Percentiles rank a stretch among this genome's conserved stretches.
Evolutionary conservation across 1,140 invertebrate genomes (phyloP).

Genomic region (Ganaspis sp.): DNA sequence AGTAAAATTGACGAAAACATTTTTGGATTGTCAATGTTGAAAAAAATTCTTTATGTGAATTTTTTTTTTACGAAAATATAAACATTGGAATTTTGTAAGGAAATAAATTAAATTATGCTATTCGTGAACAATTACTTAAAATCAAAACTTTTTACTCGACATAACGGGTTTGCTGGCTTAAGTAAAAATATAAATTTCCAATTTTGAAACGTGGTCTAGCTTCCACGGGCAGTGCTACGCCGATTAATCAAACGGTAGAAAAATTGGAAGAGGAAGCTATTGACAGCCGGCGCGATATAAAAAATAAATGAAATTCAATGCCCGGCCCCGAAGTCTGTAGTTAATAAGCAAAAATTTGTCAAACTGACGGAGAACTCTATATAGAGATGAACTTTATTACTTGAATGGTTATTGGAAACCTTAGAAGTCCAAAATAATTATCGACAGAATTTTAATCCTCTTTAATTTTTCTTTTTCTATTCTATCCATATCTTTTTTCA

Average conservation of each 20-base stretch:
- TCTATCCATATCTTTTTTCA: background rate
- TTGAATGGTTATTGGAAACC: background rate
- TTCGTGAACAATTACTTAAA: background rate
- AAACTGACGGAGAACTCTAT: slow-evolving; percentile 36
- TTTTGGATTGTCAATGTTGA: too few relatives aligned
- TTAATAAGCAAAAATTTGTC: slow-evolving; percentile 69
- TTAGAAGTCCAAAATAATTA: background rate
- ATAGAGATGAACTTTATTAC: slow-evolving; percentile 45
- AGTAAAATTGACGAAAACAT: too few relatives aligned
- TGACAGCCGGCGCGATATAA: slow-evolving; percentile 62
- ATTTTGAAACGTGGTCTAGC: slow-evolving; percentile 11
- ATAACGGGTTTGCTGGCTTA: background rate
- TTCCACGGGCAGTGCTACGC: slow-evolving; percentile 32
- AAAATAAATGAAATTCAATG: slow-evolving; percentile 70
- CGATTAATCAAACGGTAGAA: slow-evolving; percentile 68
- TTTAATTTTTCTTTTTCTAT: background rate
- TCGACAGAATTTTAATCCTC: background rate
- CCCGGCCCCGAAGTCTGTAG: slow-evolving; percentile 35
- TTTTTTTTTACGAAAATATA: too few relatives aligned
- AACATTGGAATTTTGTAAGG: too few relatives aligned
- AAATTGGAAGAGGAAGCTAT: slow-evolving; percentile 69
- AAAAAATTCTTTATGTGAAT: too few relatives aligned
- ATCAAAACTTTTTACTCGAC: background rate
- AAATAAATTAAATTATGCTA: background rate
- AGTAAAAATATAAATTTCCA: slow-evolving; percentile 23